These are phyloP conservation scores for Cetonia aurata DNA, from an alignment of 2,888 invertebrate genomes.

Conservation along the genomic window DNA sequence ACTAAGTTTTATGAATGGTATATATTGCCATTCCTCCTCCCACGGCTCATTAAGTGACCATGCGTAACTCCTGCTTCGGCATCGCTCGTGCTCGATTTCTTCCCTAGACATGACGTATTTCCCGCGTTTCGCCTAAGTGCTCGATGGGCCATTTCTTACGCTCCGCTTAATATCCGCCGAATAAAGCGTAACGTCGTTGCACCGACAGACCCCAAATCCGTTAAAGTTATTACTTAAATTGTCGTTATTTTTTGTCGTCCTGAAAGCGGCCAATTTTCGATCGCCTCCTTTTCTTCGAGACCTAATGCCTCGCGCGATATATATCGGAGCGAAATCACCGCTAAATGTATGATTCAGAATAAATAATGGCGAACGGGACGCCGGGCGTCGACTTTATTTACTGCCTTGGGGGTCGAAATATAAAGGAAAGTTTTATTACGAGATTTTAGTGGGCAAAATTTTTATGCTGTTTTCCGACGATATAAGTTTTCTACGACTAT, in stretches of 20 bases:
- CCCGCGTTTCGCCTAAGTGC: conserved; percentile 56
- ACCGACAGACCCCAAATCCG: conserved; percentile 42
- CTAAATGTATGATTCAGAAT: conserved; percentile 24
- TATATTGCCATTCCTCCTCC: too few species aligned
- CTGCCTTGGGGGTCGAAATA: neutral
- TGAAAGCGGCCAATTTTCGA: conserved; percentile 7
- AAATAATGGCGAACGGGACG: neutral
- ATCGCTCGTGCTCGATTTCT: neutral
- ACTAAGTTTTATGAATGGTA: too few species aligned
- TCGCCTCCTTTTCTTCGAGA: conserved; percentile 3
- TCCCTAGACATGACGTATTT: conserved; percentile 18
- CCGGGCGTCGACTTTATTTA: conserved; percentile 2
- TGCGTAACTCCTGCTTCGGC: neutral
- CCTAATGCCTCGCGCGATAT: neutral
- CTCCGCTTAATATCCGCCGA: conserved; percentile 59
- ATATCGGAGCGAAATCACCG: conserved; percentile 2
- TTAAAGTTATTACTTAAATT: conserved; percentile 45
- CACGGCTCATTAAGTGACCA: neutral
- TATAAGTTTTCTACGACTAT: too few species aligned
- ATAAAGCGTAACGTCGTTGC: conserved; percentile 50
- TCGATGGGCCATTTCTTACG: conserved; percentile 66
- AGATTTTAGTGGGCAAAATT: too few species aligned
- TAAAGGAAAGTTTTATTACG: too few species aligned
- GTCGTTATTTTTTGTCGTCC: conserved; percentile 31
- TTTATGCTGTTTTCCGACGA: too few species aligned